Base-by-base conservation (phyloP, 2,888 invertebrate species). In the Scrobipalpa costella region DNA sequence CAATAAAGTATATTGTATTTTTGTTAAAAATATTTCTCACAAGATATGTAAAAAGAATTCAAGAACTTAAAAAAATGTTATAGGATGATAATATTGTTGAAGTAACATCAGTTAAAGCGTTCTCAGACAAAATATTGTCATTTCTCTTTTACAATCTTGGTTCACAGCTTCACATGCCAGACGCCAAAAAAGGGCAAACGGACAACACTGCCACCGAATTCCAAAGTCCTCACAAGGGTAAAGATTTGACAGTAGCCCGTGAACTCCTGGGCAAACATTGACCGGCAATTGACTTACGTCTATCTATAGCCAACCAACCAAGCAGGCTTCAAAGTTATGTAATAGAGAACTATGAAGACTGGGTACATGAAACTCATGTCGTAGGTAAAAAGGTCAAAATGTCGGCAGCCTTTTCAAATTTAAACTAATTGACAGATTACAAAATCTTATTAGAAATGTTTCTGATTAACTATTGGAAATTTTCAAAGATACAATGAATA, bases 181-280 rank as follows among this genome's bases (percentile, higher is more conserved):
- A 55, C 33, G 33, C 17, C 52, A 55, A 55, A 55, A 55, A 34
- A 34, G 34, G 55, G n/a, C 55, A 55, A 33, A 34, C 34, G 34
- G 33, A 33, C 9, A 33, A 55, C 33, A 55, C 7, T 49, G 50
- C 34, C 27, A 61, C 36, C 11, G 34, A 50, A 50, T 49, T 47
- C 61, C 52, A 19, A 49, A 15, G 47, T 63, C 58, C 57, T 49
- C 40, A 13, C 17, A 61, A 40, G 36, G 55, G 63, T 52, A 63
- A 40, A 64, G 55, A 75, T 75, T 76, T 79, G 74, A 79, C 82
- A 66, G 75, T 71, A 75, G 71, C 72, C 65, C 66, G 81, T 75
- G 73, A 81, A 80, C 73, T 70, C 73, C 63, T 68, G 67, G 66
- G 61, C 75, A 79, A 82, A 83, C 73, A 80, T 78, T 77, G 70